phyloP scores from a whole-genome alignment of 2,888 invertebrate genomes.

The Dendrolimus houi region DNA sequence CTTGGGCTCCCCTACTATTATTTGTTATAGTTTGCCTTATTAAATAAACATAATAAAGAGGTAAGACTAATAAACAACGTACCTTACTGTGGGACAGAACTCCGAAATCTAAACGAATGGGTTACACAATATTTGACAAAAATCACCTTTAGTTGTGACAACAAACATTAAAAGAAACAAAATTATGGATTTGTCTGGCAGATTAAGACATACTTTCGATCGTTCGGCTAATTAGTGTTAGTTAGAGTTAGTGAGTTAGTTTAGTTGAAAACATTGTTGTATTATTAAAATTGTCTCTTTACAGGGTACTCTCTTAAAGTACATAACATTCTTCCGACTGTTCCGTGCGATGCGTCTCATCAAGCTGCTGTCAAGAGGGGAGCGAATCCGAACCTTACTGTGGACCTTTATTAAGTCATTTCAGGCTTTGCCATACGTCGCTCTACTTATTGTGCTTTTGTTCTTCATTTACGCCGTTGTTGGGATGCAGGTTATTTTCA shows the following conservation, averaged over 20 bases:
- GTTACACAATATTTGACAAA: no score
- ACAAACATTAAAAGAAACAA: no score
- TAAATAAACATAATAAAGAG: no score
- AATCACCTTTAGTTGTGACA: no score
- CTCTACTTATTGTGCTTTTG: conserved; percentile 96
- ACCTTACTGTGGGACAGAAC: no score
- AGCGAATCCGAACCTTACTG: conserved; percentile 96
- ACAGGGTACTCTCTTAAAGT: conserved; percentile 61
- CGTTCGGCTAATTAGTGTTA: no score
- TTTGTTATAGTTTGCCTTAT: no score
- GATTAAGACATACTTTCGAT: no score
- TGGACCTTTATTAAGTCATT: conserved; percentile 99
- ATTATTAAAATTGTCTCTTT: conserved; percentile 6
- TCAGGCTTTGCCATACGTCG: conserved; percentile 99
- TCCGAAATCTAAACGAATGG: no score
- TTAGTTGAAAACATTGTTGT: background rate
- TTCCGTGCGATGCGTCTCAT: conserved; percentile 96
- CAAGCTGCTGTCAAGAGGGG: conserved; percentile 96
- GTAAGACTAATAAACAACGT: no score
- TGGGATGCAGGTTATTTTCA: conserved; percentile 93
- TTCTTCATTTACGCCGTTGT: conserved; percentile 99
- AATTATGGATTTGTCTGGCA: no score
- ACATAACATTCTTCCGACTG: conserved; percentile 97
- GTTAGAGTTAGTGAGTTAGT: background rate
- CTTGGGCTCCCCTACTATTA: no score